These are phyloP conservation scores for Clarias laeviceps DNA, from an alignment of 2,797 vertebrate genomes.

Conservation along the genomic window DNA sequence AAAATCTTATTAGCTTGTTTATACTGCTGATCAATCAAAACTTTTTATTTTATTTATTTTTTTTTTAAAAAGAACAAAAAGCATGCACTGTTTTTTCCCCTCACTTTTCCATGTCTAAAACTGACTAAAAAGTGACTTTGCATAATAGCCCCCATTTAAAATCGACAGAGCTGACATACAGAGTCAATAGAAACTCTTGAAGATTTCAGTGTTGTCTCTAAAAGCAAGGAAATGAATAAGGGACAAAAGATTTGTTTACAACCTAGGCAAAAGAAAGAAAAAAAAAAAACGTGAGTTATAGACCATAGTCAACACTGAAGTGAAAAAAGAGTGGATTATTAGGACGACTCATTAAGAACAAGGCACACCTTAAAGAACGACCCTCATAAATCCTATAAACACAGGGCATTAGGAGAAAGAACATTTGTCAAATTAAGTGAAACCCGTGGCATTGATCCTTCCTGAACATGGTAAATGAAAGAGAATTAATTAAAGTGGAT, in stretches of 20 bases:
- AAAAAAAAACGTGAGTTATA: background rate
- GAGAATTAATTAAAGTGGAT: conserved; percentile 81
- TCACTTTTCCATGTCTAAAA: no score
- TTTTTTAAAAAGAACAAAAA: no score
- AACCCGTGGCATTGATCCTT: conserved; percentile 79
- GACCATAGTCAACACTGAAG: background rate
- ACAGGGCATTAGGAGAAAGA: conserved; percentile 71
- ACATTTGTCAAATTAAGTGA: conserved; percentile 79
- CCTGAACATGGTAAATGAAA: conserved; percentile 73
- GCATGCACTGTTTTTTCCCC: no score
- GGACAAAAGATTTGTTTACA: background rate
- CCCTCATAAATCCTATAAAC: conserved; percentile 55
- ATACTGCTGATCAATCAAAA: no score
- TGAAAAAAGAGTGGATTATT: conserved; percentile 35
- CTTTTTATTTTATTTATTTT: no score
- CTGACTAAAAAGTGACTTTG: no score
- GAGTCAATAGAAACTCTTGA: background rate
- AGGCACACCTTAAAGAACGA: conserved; percentile 55
- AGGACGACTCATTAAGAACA: conserved; percentile 55
- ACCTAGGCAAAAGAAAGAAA: no score
- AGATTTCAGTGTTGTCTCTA: background rate
- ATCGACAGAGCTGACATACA: background rate
- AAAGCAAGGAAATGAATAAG: background rate
- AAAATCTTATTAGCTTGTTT: no score
- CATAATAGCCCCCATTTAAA: background rate